Base-by-base conservation (phyloP, 2,888 invertebrate genomes). In the Orgyia antiqua region DNA sequence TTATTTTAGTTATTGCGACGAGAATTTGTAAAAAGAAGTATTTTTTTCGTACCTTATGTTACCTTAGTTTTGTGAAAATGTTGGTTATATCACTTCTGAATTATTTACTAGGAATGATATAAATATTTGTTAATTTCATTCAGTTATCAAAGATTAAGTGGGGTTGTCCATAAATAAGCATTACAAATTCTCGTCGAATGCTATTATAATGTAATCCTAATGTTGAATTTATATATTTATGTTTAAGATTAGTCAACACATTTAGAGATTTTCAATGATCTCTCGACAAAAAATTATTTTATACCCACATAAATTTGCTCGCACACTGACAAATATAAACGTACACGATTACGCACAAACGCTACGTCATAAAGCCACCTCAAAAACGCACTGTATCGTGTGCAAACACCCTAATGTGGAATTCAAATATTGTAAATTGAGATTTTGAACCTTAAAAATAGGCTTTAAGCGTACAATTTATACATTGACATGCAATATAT, bases 401-500 rank as follows among this genome's bases (percentile, higher is more conserved):
- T 44, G 58, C 24, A 38, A 39, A 41, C 45, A 37, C 39, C 55
- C 33, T 41, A 37, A 39, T 33, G 33, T 49, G 40, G 43, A 50
- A 30, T 39, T 49, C 54, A 53, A 36, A 38, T 42, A 33, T 43
- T 51, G 51, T 57, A 42, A 23, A 45, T 38, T 43, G 44, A 43
- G 38, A 45, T 43, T 41, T 41, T n/a, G 38, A 45, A 36, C 35
- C 29, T 41, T 33, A 50, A 42, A 29, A 24, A 27, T 59, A 60
- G 50, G 45, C 38, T 49, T 42, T 57, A 59, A 61, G 63, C 54
- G 45, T 51, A 53, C 51, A 58, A 51, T 68, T 68, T 65, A 65
- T 64, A 58, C 39, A 53, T 66, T 70, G 66, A 67, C 65, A 64
- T 67, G 59, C 65, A 70, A 68, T 70, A 70, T 65, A 65, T 56